Evolutionary conservation across 2,797 vertebrate genomes (phyloP).

Genomic region (Pangasius macronema): DNA sequence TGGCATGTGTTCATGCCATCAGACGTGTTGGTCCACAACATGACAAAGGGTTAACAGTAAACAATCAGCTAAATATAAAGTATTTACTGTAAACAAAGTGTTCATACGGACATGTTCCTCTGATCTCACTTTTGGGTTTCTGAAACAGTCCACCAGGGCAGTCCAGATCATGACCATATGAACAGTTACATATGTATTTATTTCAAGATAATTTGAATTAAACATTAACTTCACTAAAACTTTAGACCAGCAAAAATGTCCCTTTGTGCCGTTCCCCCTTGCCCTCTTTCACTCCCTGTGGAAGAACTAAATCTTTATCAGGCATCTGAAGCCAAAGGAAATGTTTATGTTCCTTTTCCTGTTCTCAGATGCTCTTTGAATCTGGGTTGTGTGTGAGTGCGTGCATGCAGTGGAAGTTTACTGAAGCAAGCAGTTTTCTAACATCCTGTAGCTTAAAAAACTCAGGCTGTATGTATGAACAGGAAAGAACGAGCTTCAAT

Average conservation of each 20-base stretch:
- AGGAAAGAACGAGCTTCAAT: background rate
- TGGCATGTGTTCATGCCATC: slow-evolving; percentile 4
- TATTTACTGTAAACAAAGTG: slow-evolving; percentile 22
- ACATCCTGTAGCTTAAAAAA: slow-evolving; percentile 28
- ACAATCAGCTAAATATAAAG: slow-evolving; percentile 5
- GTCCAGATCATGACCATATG: background rate
- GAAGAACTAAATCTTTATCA: slow-evolving; percentile 44
- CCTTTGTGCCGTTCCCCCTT: background rate
- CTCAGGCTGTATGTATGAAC: background rate
- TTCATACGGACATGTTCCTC: background rate
- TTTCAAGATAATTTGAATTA: background rate
- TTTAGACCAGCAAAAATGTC: background rate
- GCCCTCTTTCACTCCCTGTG: background rate
- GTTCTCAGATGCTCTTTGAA: slow-evolving; percentile 21
- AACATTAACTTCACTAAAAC: background rate
- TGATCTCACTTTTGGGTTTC: background rate
- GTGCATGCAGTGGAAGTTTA: background rate
- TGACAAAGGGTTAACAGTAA: background rate
- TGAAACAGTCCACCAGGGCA: background rate
- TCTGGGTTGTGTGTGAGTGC: background rate
- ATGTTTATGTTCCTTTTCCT: slow-evolving; percentile 43
- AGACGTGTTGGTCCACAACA: background rate
- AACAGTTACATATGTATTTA: background rate
- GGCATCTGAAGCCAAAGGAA: slow-evolving; percentile 45
- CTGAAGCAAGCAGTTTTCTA: background rate